These are phyloP conservation scores for Symphodus melops DNA, from an alignment of 2,113 vertebrate genomes.

Conservation along the genomic window DNA sequence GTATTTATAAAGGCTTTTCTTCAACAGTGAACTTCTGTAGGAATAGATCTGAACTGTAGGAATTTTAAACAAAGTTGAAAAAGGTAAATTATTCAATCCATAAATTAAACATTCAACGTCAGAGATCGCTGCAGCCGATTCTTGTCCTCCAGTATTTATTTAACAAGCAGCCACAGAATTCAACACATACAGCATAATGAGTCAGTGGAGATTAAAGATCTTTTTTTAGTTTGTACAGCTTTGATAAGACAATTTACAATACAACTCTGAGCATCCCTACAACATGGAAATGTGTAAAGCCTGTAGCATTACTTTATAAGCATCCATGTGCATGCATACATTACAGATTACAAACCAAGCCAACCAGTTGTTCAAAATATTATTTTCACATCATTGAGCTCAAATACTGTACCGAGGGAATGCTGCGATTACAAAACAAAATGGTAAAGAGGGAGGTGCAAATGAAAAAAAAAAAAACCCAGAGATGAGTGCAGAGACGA, in stretches of 20 bases:
- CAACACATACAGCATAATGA: too few species aligned
- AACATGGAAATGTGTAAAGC: background rate
- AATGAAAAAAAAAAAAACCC: conserved; percentile 1
- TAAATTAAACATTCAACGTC: conserved; percentile 10
- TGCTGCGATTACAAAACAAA: background rate
- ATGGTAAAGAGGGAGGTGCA: background rate
- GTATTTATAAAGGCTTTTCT: background rate
- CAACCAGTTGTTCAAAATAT: background rate
- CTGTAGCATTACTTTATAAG: background rate
- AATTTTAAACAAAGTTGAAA: conserved; percentile 10
- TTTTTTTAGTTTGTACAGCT: background rate
- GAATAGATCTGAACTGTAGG: background rate
- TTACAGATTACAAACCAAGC: background rate
- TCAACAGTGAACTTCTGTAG: background rate
- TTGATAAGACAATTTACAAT: background rate
- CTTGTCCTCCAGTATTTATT: background rate
- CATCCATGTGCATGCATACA: background rate
- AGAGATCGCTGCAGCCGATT: background rate
- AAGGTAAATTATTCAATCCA: conserved; percentile 18
- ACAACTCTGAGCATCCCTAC: background rate
- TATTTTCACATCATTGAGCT: background rate
- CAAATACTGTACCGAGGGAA: background rate
- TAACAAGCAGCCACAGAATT: conserved; percentile 6
- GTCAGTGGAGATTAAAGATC: too few species aligned
- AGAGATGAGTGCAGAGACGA: conserved; percentile 50